Evolutionary conservation across 2,797 vertebrate species (phyloP).

Genomic region (Crypturellus tataupa): DNA sequence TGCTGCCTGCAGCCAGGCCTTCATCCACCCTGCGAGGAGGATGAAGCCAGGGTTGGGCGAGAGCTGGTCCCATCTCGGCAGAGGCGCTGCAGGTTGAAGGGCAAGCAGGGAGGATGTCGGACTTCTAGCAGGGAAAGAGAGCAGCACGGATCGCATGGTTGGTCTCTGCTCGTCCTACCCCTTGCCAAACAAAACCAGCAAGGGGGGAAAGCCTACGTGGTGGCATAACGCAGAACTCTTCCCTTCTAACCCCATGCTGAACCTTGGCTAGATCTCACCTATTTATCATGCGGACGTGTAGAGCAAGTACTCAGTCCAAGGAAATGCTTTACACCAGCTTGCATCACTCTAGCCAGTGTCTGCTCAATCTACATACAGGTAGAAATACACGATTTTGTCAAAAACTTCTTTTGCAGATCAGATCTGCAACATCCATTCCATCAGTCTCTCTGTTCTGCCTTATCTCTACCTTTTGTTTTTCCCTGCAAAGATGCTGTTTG

Average conservation of each 20-base stretch:
- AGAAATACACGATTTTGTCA: not conserved
- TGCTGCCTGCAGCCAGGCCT: not conserved
- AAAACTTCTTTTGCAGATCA: not conserved
- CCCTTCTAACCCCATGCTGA: slow-evolving; percentile 2
- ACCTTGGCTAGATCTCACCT: slow-evolving; percentile 26
- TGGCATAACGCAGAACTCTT: not conserved
- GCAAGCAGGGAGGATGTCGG: not conserved
- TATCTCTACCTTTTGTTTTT: not conserved
- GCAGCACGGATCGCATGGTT: rapidly evolving
- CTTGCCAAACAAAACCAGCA: not conserved
- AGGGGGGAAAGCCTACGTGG: not conserved
- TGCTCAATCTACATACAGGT: rapidly evolving
- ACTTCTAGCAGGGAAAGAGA: not conserved
- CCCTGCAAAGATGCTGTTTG: not conserved
- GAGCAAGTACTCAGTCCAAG: slow-evolving; percentile 5
- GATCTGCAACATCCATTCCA: not conserved
- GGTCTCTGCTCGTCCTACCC: rapidly evolving
- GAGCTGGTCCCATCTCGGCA: not conserved
- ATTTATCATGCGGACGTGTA: slow-evolving; percentile 42
- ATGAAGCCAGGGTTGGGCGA: rapidly evolving
- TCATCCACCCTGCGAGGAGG: not conserved
- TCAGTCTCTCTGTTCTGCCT: not conserved
- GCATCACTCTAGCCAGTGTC: not conserved
- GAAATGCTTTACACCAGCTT: not conserved
- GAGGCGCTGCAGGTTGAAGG: rapidly evolving